Evolutionary conservation across 2,797 vertebrate genomes (phyloP).

Genomic region (Limnodromus scolopaceus): DNA sequence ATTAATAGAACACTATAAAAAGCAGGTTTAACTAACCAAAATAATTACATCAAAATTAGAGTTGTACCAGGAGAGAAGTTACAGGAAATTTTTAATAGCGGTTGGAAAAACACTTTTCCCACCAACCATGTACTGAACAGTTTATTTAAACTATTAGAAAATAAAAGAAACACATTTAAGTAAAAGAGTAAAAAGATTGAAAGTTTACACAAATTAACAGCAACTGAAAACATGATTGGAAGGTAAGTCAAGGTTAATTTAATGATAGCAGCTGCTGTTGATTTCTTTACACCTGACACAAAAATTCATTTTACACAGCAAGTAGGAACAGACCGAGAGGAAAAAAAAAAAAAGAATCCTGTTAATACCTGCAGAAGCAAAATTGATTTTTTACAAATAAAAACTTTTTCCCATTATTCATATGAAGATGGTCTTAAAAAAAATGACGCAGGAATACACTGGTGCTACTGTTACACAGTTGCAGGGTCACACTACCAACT

Average conservation of each 20-base stretch:
- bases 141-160: conserved; percentile 55
- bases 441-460: neutral
- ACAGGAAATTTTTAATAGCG: conserved; percentile 29
- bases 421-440: neutral
- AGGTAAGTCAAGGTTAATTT: conserved; percentile 43
- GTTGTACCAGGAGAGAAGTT: conserved; percentile 21
- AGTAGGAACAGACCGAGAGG: conserved; percentile 24
- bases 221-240: conserved; percentile 69
- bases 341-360: neutral
- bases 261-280: conserved; percentile 52
- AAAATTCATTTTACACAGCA: conserved; percentile 50
- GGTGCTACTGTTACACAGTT: neutral
- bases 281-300: conserved; percentile 52
- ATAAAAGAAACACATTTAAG: conserved; percentile 48
- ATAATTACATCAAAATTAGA: conserved; percentile 38
- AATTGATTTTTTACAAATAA: conserved; percentile 42
- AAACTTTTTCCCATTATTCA: neutral
- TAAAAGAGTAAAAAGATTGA: conserved; percentile 8
- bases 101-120: conserved; percentile 59
- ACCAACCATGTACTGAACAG: conserved; percentile 36
- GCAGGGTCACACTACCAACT: neutral
- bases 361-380: conserved; percentile 55
- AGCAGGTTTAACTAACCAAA: neutral
- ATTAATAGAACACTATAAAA: conserved; percentile 15
- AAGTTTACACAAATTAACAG: conserved; percentile 56